These are phyloP conservation scores for Tricholaema leucomelas DNA, from an alignment of 2,113 vertebrate genomes.

Conservation along the genomic window DNA sequence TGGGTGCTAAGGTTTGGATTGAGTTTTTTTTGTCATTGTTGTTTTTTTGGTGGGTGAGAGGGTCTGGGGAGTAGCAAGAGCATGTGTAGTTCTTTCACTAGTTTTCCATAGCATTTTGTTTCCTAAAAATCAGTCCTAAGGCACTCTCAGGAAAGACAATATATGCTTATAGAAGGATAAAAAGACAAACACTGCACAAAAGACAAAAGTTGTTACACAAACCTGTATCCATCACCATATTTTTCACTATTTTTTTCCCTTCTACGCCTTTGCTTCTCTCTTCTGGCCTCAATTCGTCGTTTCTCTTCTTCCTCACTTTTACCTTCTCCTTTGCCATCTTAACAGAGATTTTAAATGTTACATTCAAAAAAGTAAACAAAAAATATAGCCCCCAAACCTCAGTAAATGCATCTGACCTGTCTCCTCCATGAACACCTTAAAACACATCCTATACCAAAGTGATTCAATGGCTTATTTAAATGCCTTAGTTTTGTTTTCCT, in stretches of 20 bases:
- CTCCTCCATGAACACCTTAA: background rate
- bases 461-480: background rate
- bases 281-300: constrained; percentile 80
- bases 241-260: constrained; percentile 88
- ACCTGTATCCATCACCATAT: constrained; percentile 87
- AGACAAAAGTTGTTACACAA: constrained; percentile 32
- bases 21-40: background rate
- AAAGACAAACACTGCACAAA: background rate
- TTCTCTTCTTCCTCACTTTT: constrained; percentile 84
- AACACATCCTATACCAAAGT: background rate
- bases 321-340: constrained; percentile 76
- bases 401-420: background rate
- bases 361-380: background rate
- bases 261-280: constrained; percentile 84
- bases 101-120: background rate
- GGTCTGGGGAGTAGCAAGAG: accelerated
- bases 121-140: background rate
- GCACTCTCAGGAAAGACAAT: background rate
- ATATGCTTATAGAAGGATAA: background rate
- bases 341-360: background rate
- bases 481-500: background rate
- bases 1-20: background rate
- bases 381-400: background rate
- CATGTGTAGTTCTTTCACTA: accelerated
- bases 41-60: background rate